Evolutionary conservation across 2,888 invertebrate genomes (phyloP).

Genomic region (Priocnemis perturbator): DNA sequence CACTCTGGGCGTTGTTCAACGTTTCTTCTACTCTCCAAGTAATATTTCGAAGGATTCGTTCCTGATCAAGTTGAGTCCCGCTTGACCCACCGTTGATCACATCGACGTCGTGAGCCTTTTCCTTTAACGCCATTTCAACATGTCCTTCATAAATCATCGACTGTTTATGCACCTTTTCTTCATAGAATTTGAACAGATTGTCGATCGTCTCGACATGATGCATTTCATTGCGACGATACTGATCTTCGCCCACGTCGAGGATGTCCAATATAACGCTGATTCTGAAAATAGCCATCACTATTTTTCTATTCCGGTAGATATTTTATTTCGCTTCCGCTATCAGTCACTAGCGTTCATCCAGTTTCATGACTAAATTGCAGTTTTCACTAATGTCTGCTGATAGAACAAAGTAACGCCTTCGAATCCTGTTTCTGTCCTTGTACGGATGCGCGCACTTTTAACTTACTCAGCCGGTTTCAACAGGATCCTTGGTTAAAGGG

Average conservation of each 20-base stretch:
- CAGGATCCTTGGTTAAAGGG: too few relatives aligned
- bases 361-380: background rate
- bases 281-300: conserved; percentile 21
- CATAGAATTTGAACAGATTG: conserved; percentile 67
- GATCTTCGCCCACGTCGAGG: conserved; percentile 71
- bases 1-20: conserved; percentile 41
- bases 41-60: too few relatives aligned
- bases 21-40: conserved; percentile 37
- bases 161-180: conserved; percentile 54
- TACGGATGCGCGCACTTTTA: too few relatives aligned
- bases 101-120: too few relatives aligned
- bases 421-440: too few relatives aligned
- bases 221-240: conserved; percentile 70
- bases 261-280: conserved; percentile 70
- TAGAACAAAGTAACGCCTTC: too few relatives aligned
- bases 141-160: conserved; percentile 41
- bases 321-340: background rate
- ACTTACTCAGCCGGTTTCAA: too few relatives aligned
- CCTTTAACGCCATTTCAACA: too few relatives aligned
- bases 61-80: too few relatives aligned
- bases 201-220: conserved; percentile 73
- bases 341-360: background rate
- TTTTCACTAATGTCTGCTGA: too few relatives aligned
- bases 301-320: background rate
- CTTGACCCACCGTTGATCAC: too few relatives aligned